These are phyloP conservation scores for Caenorhabditis sulstoni DNA, from an alignment of 2,888 invertebrate species.

Conservation along the genomic window DNA sequence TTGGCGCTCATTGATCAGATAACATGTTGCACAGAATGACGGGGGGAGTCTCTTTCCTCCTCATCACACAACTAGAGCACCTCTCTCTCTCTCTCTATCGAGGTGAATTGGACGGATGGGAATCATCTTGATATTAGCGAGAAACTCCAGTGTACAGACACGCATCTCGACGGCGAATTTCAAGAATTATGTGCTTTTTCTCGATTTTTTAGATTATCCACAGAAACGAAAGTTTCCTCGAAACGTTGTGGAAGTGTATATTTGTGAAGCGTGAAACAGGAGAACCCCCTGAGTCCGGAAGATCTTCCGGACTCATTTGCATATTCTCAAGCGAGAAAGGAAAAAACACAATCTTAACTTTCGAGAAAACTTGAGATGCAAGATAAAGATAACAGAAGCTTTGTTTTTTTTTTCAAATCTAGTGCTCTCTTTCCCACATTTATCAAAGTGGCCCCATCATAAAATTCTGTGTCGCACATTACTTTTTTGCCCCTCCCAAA, in stretches of 20 bases:
- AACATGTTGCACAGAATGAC: constrained; percentile 50
- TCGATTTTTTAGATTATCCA: too few species aligned
- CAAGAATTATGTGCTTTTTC: not conserved
- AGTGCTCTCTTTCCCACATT: constrained; percentile 33
- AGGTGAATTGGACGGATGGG: constrained; percentile 17
- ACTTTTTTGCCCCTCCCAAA: constrained; percentile 34
- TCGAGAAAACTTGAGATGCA: too few species aligned
- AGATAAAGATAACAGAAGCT: not conserved
- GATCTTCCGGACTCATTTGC: not conserved
- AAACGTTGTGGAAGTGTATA: not conserved
- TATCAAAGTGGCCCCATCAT: constrained; percentile 58
- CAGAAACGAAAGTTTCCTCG: too few species aligned
- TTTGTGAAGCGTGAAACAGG: not conserved
- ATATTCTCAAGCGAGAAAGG: not conserved
- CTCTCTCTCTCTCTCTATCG: constrained; percentile 11
- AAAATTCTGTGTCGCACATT: constrained; percentile 49
- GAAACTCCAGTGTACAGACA: not conserved
- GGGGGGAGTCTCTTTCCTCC: constrained; percentile 12
- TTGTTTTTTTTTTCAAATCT: constrained; percentile 24
- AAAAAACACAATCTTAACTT: not conserved
- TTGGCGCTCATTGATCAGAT: constrained; percentile 55
- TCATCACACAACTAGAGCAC: not conserved
- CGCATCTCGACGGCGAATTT: constrained; percentile 4
- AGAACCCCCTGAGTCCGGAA: too few species aligned
- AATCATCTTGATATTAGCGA: constrained; percentile 36